Percentiles rank a stretch among this genome's conserved stretches.
These are phyloP conservation scores for Drosophila kohkoa DNA, from an alignment of 1,140 invertebrate genomes.

Conservation along the genomic window DNA sequence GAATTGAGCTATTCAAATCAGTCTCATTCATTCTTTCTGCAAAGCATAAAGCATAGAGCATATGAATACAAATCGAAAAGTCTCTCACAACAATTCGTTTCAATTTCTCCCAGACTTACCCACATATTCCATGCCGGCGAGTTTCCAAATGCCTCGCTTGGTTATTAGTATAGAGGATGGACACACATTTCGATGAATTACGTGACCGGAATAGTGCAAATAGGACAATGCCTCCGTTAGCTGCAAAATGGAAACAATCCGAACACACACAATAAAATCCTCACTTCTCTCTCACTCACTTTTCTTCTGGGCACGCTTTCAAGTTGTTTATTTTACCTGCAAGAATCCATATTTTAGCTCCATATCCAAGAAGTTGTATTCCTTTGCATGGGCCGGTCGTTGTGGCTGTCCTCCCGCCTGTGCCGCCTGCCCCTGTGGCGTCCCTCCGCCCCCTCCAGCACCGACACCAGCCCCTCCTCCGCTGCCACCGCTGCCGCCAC, in stretches of 20 bases:
- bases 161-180: conserved; percentile 97
- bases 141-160: conserved; percentile 98
- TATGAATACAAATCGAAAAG: conserved; percentile 66
- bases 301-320: neutral
- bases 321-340: conserved; percentile 88
- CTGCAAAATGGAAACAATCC: conserved; percentile 86
- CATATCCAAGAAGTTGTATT: conserved; percentile 95
- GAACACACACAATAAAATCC: conserved; percentile 10
- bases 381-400: conserved; percentile 87
- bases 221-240: conserved; percentile 97
- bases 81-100: conserved; percentile 52
- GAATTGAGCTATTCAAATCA: conserved; percentile 89
- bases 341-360: conserved; percentile 97
- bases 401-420: conserved; percentile 49
- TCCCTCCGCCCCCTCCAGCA: neutral
- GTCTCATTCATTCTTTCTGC: conserved; percentile 90
- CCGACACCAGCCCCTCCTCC: conserved; percentile 34
- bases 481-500: neutral
- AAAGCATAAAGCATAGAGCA: conserved; percentile 60
- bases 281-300: neutral
- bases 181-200: conserved; percentile 97
- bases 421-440: conserved; percentile 52
- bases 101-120: conserved; percentile 87
- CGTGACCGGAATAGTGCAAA: conserved; percentile 93
- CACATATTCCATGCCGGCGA: conserved; percentile 97